phyloP scores from a whole-genome alignment of 2,113 vertebrate species.

The Hipposideros armiger region DNA sequence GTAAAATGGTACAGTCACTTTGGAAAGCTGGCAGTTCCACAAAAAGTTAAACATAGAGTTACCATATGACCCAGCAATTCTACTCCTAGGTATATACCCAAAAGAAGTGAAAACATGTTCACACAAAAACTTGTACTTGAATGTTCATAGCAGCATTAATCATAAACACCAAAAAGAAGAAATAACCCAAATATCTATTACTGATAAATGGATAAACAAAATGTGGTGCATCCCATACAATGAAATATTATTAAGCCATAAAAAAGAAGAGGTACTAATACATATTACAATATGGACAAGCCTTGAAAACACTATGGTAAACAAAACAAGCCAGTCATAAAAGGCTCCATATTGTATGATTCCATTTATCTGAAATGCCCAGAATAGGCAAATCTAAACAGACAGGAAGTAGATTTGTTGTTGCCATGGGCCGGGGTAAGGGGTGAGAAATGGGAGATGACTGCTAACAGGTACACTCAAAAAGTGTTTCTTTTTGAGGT shows the following conservation, averaged over 20 bases:
- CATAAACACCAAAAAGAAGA: too few relatives aligned
- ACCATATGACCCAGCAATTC: neutral
- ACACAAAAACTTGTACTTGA: neutral
- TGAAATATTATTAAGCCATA: neutral
- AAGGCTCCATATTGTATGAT: neutral
- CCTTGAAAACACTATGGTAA: too few relatives aligned
- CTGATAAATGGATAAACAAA: conserved; percentile 1
- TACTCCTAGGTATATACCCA: neutral
- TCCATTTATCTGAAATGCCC: neutral
- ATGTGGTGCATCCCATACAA: neutral
- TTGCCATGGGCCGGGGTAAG: neutral
- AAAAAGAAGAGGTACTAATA: neutral
- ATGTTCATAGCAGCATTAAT: neutral
- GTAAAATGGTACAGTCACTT: neutral
- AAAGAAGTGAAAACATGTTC: neutral
- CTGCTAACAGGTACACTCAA: neutral
- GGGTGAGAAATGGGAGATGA: neutral
- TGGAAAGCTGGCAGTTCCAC: neutral
- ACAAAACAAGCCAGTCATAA: neutral
- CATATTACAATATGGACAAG: neutral
- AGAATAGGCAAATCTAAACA: too few relatives aligned
- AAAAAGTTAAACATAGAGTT: neutral
- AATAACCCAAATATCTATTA: neutral
- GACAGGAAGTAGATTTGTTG: neutral
- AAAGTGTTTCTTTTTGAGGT: neutral